Percentiles rank a stretch among this genome's conserved stretches.
These are phyloP conservation scores for Hermetia illucens DNA, from an alignment of 1,140 invertebrate species.

Conservation along the genomic window DNA sequence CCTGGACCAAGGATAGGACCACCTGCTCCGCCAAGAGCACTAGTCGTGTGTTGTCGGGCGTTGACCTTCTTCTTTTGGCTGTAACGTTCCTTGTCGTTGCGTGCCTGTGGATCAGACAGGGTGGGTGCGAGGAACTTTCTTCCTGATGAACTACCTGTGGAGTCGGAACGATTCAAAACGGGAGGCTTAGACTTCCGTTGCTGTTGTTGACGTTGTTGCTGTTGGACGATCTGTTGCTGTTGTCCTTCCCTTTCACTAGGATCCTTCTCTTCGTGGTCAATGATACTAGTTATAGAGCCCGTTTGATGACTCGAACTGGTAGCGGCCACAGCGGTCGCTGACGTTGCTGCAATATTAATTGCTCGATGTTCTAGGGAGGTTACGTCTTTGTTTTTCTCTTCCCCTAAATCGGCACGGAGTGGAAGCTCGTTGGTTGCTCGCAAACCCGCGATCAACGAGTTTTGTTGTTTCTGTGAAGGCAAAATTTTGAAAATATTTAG, in stretches of 20 bases:
- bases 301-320: too few species aligned
- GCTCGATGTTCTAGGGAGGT: too few species aligned
- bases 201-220: conserved; percentile 4
- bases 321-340: too few species aligned
- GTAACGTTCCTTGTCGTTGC: conserved; percentile 47
- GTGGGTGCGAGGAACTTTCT: conserved; percentile 80
- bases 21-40: too few species aligned
- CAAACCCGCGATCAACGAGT: conserved; percentile 77
- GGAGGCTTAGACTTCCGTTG: conserved; percentile 23
- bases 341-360: too few species aligned
- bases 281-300: too few species aligned
- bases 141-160: conserved; percentile 62
- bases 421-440: conserved; percentile 73
- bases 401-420: conserved; percentile 37
- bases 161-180: conserved; percentile 53
- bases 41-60: background rate
- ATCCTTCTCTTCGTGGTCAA: conserved; percentile 6
- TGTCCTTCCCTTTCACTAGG: background rate
- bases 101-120: conserved; percentile 66
- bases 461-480: conserved; percentile 69
- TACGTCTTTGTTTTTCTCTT: conserved; percentile 50
- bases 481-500: background rate
- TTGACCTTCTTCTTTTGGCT: conserved; percentile 23
- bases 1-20: too few species aligned
- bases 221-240: conserved; percentile 4